Evolutionary conservation across 1,140 invertebrate species (phyloP), one percentile per base, ranked within the genome.

Genomic region (Zaprionus ornatus): DNA sequence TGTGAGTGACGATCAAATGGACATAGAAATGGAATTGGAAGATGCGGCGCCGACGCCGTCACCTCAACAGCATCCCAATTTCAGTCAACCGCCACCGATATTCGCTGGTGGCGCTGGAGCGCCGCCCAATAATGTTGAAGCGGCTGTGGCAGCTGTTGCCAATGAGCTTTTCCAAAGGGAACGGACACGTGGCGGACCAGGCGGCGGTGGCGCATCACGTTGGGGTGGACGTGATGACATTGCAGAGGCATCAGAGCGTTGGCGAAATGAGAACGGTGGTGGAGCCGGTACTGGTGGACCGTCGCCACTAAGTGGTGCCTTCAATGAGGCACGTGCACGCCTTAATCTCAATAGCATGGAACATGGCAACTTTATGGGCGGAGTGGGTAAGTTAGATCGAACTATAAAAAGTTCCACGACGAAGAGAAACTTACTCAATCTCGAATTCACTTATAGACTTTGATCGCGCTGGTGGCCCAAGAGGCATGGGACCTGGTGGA

Each of bases 11-110:
- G 95, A 95, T 93, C 94, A 95, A 70, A 95, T 95, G 84, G 95
- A 95, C 74, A 94, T 95, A 85, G 95, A 95, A 90, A 94, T 94
- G 94, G 94, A 94, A 56, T 94, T 95, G 50, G 95, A 94, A 29
- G 91, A 92, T 45, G 87, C 75, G 1, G 48, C 48, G 9, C 66
- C 71, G 4, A 54, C 77, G 4, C 61, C 69, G n/a, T 35, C 59
- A 21, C 57, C 61, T 32, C 56, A 74, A 23, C 74, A 73, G 17
- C 25, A 66, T 19, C 61, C 74, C 32, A 92, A 79, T 79, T 93
- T 86, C 63, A 93, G 82, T 75, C 92, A 85, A 72, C 92, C 72
- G 25, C 85, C 60, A 48, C 92, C 79, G 52, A 66, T 85, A 15
- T 87, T 81, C 59, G 15, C 60, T 0, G 45, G 64, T 25, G 60